Evolutionary conservation across 2,888 invertebrate genomes (phyloP).

Genomic region (Drosophila birchii): DNA sequence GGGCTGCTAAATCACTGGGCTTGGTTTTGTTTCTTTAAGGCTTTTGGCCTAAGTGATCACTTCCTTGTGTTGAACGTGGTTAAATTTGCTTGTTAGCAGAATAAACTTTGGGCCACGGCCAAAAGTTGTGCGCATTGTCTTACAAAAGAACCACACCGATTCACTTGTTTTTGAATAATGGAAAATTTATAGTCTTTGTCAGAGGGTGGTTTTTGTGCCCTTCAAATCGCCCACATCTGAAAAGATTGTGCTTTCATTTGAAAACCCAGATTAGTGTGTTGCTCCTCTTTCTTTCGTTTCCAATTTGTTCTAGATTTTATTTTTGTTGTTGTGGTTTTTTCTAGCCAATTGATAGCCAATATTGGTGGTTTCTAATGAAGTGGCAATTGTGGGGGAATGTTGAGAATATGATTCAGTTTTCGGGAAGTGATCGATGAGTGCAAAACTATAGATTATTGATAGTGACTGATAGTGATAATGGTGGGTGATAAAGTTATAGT

Average conservation of each 20-base stretch:
- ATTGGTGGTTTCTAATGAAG: slow-evolving; percentile 26
- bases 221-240: slow-evolving; percentile 32
- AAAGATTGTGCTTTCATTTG: slow-evolving; percentile 46
- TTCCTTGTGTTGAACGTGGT: slow-evolving; percentile 66
- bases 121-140: slow-evolving; percentile 68
- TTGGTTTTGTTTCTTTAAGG: background rate
- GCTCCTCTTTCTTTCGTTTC: background rate
- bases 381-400: slow-evolving; percentile 39
- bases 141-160: slow-evolving; percentile 13
- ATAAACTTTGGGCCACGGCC: slow-evolving; percentile 45
- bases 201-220: background rate
- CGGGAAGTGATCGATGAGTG: slow-evolving; percentile 26
- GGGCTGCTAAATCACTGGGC: slow-evolving; percentile 25
- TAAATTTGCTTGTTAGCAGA: slow-evolving; percentile 62
- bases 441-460: slow-evolving; percentile 7
- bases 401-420: slow-evolving; percentile 25
- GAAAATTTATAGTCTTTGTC: slow-evolving; percentile 3
- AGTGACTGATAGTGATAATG: slow-evolving; percentile 14
- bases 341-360: slow-evolving; percentile 30
- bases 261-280: slow-evolving; percentile 47
- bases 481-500: slow-evolving; percentile 14
- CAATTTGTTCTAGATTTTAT: slow-evolving; percentile 7
- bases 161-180: slow-evolving; percentile 15
- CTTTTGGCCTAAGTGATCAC: slow-evolving; percentile 55
- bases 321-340: background rate